Conservation (phyloP, 2,888 invertebrate genomes). For the Conistra vaccinii region DNA sequence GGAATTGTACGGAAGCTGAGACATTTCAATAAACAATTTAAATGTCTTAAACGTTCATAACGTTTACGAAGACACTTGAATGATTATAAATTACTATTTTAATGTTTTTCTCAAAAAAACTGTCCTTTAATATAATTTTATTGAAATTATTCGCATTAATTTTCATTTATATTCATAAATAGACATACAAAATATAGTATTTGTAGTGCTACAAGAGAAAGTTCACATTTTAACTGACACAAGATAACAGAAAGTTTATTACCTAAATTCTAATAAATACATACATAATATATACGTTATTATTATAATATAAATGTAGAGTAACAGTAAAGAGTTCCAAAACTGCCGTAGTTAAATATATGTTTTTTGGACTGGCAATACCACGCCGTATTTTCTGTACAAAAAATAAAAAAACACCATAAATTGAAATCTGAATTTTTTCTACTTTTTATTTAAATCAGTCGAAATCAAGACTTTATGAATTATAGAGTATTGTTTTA, state of each 20-base stretch:
- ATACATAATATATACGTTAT: constrained; percentile 38
- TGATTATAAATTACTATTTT: constrained; percentile 24
- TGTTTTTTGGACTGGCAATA: constrained; percentile 41
- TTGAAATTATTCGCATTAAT: constrained; percentile 44
- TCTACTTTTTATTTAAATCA: constrained; percentile 45
- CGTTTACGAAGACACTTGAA: constrained; percentile 42
- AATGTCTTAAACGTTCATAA: constrained; percentile 35
- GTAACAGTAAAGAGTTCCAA: constrained; percentile 61
- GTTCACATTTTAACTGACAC: constrained; percentile 49
- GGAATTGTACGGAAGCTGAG: constrained; percentile 43
- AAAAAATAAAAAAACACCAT: constrained; percentile 26
- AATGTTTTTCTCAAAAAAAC: constrained; percentile 13
- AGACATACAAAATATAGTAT: constrained; percentile 68
- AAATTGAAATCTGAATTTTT: constrained; percentile 40
- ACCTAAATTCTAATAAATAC: constrained; percentile 53
- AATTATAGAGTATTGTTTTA: constrained; percentile 29
- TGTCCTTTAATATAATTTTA: constrained; percentile 23
- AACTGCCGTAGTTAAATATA: constrained; percentile 53
- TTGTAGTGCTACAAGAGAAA: constrained; percentile 51
- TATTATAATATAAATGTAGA: constrained; percentile 35
- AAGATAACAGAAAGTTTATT: constrained; percentile 48
- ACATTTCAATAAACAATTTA: constrained; percentile 27
- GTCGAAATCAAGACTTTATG: constrained; percentile 47
- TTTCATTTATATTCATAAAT: constrained; percentile 56
- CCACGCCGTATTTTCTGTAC: constrained; percentile 32